Conservation (phyloP, 2,797 vertebrate species). For the Gymnoscopelus braueri region DNA sequence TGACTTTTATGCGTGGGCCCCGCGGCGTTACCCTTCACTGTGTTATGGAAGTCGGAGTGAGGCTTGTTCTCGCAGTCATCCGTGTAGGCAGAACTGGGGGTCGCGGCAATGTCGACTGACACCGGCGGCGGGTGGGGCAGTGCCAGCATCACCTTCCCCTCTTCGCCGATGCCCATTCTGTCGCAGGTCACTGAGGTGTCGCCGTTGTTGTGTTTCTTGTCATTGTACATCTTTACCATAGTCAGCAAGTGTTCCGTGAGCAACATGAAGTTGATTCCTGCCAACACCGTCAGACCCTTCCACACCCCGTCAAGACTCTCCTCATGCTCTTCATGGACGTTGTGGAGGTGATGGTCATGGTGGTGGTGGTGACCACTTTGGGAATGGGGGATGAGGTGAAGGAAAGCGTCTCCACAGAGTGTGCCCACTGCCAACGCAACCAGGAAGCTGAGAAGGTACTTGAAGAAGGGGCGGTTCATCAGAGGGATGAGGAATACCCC, state of each 20-base stretch:
- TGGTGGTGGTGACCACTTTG: too few relatives aligned
- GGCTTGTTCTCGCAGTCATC: constrained; percentile 97
- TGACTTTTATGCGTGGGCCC: constrained; percentile 94
- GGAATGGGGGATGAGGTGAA: constrained; percentile 95
- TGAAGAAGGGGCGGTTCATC: constrained; percentile 95
- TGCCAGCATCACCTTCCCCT: constrained; percentile 92
- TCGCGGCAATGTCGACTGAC: constrained; percentile 58
- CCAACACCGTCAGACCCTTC: constrained; percentile 93
- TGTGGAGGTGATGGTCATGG: constrained; percentile 47
- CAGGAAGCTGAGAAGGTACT: constrained; percentile 96
- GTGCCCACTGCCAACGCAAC: constrained; percentile 96
- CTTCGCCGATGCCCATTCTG: constrained; percentile 83
- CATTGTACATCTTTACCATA: constrained; percentile 97
- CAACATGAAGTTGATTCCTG: constrained; percentile 96
- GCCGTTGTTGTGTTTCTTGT: constrained; percentile 94
- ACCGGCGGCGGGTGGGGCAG: constrained; percentile 77
- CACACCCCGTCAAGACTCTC: constrained; percentile 89
- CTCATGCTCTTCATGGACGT: constrained; percentile 65
- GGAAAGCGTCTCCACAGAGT: constrained; percentile 94
- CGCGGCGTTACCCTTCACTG: constrained; percentile 84
- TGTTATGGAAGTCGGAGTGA: constrained; percentile 97
- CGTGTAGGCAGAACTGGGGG: constrained; percentile 80
- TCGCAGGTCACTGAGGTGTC: constrained; percentile 79
- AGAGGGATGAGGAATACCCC: constrained; percentile 93
- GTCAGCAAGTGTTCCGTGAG: constrained; percentile 96